These are phyloP conservation scores for Ruditapes philippinarum DNA, from an alignment of 1,140 invertebrate genomes.

Conservation along the genomic window DNA sequence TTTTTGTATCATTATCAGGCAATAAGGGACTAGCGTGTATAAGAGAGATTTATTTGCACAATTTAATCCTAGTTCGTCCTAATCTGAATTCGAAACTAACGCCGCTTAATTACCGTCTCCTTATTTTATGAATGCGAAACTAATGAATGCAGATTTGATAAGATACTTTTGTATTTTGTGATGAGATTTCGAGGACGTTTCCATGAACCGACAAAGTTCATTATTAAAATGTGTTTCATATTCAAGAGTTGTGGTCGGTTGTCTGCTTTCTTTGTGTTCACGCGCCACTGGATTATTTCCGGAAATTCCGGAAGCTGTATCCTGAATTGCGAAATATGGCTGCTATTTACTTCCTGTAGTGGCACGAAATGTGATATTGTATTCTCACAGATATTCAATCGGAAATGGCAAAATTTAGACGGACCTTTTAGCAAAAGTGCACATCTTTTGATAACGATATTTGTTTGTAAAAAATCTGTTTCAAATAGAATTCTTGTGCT, in stretches of 20 bases:
- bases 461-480: too few relatives aligned
- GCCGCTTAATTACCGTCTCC: constrained; percentile 11
- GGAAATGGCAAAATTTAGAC: neutral
- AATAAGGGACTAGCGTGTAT: neutral
- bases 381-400: neutral
- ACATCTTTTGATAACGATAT: too few relatives aligned
- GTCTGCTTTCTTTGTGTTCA: constrained; percentile 56
- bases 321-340: constrained; percentile 29
- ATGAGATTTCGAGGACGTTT: constrained; percentile 13
- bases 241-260: neutral
- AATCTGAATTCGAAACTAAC: constrained; percentile 6
- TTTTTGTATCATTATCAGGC: constrained; percentile 5
- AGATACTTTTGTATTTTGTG: constrained; percentile 40
- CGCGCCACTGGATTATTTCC: constrained; percentile 17
- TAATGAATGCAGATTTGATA: constrained; percentile 65
- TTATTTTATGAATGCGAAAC: constrained; percentile 58
- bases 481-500: too few relatives aligned
- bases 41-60: constrained; percentile 53
- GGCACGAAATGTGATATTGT: constrained; percentile 34
- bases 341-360: neutral
- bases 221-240: neutral
- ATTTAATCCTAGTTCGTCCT: neutral
- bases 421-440: neutral
- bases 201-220: neutral
- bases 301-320: constrained; percentile 30